Evolutionary conservation across 2,113 vertebrate genomes (phyloP).

Genomic region (Crocuta crocuta): DNA sequence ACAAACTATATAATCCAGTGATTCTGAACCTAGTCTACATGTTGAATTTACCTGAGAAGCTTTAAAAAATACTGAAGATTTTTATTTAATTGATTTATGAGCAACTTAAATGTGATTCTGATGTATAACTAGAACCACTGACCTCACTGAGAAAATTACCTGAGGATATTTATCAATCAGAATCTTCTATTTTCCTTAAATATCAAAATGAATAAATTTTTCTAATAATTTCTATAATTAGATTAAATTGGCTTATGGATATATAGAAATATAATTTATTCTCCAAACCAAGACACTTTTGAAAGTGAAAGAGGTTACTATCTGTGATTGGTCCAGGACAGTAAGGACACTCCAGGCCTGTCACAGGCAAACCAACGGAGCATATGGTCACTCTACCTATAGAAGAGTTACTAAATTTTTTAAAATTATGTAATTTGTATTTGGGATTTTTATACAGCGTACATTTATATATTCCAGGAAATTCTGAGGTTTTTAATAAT

Average conservation of each 20-base stretch:
- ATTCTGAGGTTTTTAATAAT: constrained; percentile 39
- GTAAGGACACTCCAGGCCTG: neutral
- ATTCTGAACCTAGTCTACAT: neutral
- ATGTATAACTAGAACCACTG: neutral
- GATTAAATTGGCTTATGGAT: neutral
- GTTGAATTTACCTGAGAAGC: neutral
- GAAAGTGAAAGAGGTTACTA: constrained; percentile 9
- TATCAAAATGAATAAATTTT: constrained; percentile 28
- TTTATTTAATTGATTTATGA: neutral
- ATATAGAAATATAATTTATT: constrained; percentile 4
- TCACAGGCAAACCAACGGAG: neutral
- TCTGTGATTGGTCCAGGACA: neutral
- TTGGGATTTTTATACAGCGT: neutral
- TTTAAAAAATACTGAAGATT: constrained; percentile 28
- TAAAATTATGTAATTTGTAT: constrained; percentile 13
- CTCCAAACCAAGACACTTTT: neutral
- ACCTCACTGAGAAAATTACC: neutral
- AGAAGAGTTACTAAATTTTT: neutral
- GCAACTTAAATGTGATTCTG: neutral
- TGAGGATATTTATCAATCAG: constrained; percentile 17
- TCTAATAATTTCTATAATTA: constrained; percentile 27
- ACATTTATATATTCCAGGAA: neutral
- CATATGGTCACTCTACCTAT: neutral
- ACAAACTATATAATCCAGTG: constrained; percentile 26
- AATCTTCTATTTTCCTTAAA: constrained; percentile 25